These are phyloP conservation scores for Galeruca laticollis DNA, from an alignment of 2,888 invertebrate species.

Conservation along the genomic window DNA sequence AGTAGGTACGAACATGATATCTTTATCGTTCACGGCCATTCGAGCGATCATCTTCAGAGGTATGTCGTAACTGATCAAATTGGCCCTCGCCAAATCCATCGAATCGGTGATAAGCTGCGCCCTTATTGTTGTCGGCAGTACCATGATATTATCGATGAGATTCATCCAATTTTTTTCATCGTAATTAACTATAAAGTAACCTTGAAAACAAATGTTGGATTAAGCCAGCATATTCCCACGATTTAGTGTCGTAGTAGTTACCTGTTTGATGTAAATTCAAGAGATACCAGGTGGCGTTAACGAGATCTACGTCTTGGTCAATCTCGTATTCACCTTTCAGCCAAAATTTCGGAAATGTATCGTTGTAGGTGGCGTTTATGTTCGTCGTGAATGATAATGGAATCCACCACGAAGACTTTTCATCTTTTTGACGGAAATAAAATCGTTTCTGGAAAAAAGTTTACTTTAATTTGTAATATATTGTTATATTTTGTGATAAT, in stretches of 20 bases:
- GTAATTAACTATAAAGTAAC: conserved; percentile 77
- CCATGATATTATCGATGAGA: conserved; percentile 68
- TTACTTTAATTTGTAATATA: too few species aligned
- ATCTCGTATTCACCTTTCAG: conserved; percentile 65
- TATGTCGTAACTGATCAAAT: conserved; percentile 71
- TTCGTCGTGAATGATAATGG: conserved; percentile 68
- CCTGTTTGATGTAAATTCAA: conserved; percentile 76
- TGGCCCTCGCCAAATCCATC: conserved; percentile 71
- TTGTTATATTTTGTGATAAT: too few species aligned
- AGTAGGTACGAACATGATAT: conserved; percentile 72
- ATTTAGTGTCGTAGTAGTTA: conserved; percentile 52
- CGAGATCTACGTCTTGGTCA: conserved; percentile 52
- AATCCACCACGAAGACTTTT: conserved; percentile 67
- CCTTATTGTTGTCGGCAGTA: conserved; percentile 72
- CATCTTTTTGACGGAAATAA: conserved; percentile 52
- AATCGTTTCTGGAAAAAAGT: conserved; percentile 59
- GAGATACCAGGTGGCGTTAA: conserved; percentile 70
- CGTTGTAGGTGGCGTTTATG: conserved; percentile 58
- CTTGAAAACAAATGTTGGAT: conserved; percentile 61
- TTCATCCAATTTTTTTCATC: conserved; percentile 73
- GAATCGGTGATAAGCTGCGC: conserved; percentile 80
- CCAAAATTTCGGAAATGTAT: conserved; percentile 68
- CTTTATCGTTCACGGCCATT: conserved; percentile 65
- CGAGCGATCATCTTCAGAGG: conserved; percentile 69
- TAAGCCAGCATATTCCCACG: not conserved